Conservation (phyloP, 2,888 invertebrate species). For the Drosophila maculinotata region DNA sequence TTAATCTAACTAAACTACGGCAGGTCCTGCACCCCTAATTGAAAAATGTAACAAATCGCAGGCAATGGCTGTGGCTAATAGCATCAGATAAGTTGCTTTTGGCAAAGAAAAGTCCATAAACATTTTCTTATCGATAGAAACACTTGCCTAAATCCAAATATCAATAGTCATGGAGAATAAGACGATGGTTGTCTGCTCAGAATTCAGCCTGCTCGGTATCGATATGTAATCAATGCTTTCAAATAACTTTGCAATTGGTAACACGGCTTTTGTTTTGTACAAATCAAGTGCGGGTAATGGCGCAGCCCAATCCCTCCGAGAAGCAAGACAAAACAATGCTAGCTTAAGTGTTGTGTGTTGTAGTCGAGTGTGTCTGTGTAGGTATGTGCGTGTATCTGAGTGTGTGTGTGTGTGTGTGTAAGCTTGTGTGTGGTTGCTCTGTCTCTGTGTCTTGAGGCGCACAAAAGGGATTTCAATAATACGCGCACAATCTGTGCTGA, state of each 20-base stretch:
- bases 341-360: slow-evolving; percentile 28
- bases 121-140: slow-evolving; percentile 59
- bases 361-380: slow-evolving; percentile 20
- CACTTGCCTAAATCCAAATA: slow-evolving; percentile 50
- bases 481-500: slow-evolving; percentile 77
- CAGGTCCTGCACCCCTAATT: slow-evolving; percentile 30
- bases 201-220: slow-evolving; percentile 40
- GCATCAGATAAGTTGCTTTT: slow-evolving; percentile 21
- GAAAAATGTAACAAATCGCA: slow-evolving; percentile 43
- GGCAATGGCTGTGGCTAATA: slow-evolving; percentile 15
- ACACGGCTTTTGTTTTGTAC: slow-evolving; percentile 69
- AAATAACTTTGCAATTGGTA: slow-evolving; percentile 71
- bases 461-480: slow-evolving; percentile 79
- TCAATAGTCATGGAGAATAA: slow-evolving; percentile 52
- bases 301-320: slow-evolving; percentile 33
- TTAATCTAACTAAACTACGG: background rate
- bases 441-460: slow-evolving; percentile 30
- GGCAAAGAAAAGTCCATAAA: slow-evolving; percentile 36
- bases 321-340: slow-evolving; percentile 47
- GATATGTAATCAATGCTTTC: slow-evolving; percentile 74
- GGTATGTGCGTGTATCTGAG: slow-evolving; percentile 1
- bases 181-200: slow-evolving; percentile 4
- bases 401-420: slow-evolving; percentile 12
- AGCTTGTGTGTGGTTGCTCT: slow-evolving; percentile 9
- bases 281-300: slow-evolving; percentile 63